Evolutionary conservation across 2,113 vertebrate species (phyloP), one percentile per base, ranked within the genome.

Genomic region (Rhinoptilus africanus): DNA sequence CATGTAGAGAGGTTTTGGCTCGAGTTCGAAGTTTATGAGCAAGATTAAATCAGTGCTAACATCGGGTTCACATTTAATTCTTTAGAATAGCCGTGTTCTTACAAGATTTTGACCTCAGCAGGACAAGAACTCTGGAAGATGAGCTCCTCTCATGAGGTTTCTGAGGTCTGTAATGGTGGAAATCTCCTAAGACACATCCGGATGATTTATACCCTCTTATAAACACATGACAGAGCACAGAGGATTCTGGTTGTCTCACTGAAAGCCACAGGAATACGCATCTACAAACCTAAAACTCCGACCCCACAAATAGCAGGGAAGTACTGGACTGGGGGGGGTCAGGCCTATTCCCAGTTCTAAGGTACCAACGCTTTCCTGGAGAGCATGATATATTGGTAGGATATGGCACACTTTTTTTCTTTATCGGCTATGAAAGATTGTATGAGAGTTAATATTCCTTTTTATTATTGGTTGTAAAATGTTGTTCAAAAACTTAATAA

Each of bases 31-130:
- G 93, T 69, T 91, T 94, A 92, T 81, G 64, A 91, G 83, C 53
- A 81, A 93, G 95, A 89, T 89, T 93, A 94, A 93, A 95, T 92
- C 93, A 89, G 79, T 84, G 88, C 73, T 96, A 94, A 91, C 83
- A 94, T 86, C 10, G 4, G 73, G 89, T 94, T 97, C 91, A 69
- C 79, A 91, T 96, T 78, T 94, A 92, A 85, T 89, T 91, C 92
- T 85, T 75, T 17, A 85, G 51, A 87, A 94, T 84, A 91, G 84
- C 62, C 21, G 0, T 75, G 60, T 85, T 92, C 83, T 92, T 94
- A 92, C 76, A 89, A 86, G 76, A 66, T 86, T 96, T 81, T 94
- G 79, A 93, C 92, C 88, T 91, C 83, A 64, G 68, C 34, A 81
- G 92, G 76, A 60, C 76, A 84, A 3, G 15, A 95, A 92, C 80